Base-by-base conservation (phyloP, 35 echinoderm and acorn worm species). In the Ophiothrix spiculata region DNA sequence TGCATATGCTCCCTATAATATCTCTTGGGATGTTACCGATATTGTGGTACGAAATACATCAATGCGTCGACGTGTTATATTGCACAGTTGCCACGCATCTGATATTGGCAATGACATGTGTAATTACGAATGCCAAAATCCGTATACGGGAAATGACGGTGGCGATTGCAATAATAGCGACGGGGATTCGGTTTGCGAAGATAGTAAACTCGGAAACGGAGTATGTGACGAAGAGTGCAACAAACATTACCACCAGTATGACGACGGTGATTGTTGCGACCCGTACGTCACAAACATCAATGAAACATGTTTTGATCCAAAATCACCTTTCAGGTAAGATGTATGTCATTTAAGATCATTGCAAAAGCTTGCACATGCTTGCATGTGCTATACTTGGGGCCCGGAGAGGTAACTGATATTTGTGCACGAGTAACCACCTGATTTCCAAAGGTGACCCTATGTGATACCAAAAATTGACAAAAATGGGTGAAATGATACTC, bases 221-320 rank as follows among this genome's bases (percentile, higher is more conserved):
- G 81, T 85, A 14, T 99, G 96, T 86, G 84, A 99, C 25, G 36
- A 19, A 0, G 75, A 87, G 21, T 94, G 92, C 38, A 99, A 99
- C 40, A 86, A 73, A 38, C 85, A 64, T 0, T 89, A 81, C 36
- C 86, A 81, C 80, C 81, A 83, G 17, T 94, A 82, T 56, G 96
- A 99, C 69, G 90, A 56, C 1, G 96, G 96, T 12, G 96, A 99
- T 75, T 99, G 96, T 23, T 99, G 96, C 34, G 45, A 86, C 38
- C 82, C 81, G 32, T 37, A 29, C 37, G 35, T 87, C 33, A 84
- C 92, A 1, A 76, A 91, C 23, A 32, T 64, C 37, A 84, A 39
- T 0, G 13, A 35, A 11, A 85, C 85, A 0, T 99, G 96, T 40
- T 74, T 87, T 8, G 96, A 99, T 80, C 96, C 96, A 32, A 76